phyloP scores from a whole-genome alignment of 2,888 invertebrate genomes.

The Coleophora flavipennella region DNA sequence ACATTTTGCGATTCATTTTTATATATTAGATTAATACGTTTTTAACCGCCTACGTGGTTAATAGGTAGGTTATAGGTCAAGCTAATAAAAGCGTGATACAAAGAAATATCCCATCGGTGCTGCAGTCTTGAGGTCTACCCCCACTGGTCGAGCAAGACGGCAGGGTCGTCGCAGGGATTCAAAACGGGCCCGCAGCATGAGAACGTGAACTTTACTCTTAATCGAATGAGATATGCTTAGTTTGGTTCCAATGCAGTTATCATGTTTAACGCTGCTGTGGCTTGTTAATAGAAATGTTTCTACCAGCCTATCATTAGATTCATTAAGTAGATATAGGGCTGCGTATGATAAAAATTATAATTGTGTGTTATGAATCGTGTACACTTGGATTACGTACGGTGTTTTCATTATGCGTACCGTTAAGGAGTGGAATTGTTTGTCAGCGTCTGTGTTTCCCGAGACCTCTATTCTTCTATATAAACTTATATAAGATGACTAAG shows the following conservation, averaged over 20 bases:
- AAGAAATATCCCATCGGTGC: too few relatives aligned
- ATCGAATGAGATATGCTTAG: constrained; percentile 69
- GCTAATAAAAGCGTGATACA: too few relatives aligned
- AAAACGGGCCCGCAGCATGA: constrained; percentile 52
- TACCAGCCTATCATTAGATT: constrained; percentile 26
- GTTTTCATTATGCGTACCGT: too few relatives aligned
- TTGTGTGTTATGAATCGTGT: constrained; percentile 34
- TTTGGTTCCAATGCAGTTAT: constrained; percentile 52
- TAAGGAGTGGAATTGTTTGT: too few relatives aligned
- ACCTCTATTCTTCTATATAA: too few relatives aligned
- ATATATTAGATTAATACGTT: too few relatives aligned
- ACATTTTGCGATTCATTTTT: too few relatives aligned
- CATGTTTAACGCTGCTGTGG: constrained; percentile 41
- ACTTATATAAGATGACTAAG: too few relatives aligned
- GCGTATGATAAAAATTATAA: constrained; percentile 27
- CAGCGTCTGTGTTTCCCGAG: too few relatives aligned
- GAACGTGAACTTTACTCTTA: constrained; percentile 35
- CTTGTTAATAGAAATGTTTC: constrained; percentile 48
- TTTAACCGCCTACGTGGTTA: too few relatives aligned
- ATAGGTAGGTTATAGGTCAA: too few relatives aligned
- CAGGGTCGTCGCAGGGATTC: constrained; percentile 20
- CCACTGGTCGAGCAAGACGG: too few relatives aligned
- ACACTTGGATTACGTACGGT: not conserved
- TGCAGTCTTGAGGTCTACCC: constrained; percentile 15
- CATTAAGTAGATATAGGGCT: constrained; percentile 8